Conservation (phyloP, 2,888 invertebrate genomes). For the Smittia aterrima region DNA sequence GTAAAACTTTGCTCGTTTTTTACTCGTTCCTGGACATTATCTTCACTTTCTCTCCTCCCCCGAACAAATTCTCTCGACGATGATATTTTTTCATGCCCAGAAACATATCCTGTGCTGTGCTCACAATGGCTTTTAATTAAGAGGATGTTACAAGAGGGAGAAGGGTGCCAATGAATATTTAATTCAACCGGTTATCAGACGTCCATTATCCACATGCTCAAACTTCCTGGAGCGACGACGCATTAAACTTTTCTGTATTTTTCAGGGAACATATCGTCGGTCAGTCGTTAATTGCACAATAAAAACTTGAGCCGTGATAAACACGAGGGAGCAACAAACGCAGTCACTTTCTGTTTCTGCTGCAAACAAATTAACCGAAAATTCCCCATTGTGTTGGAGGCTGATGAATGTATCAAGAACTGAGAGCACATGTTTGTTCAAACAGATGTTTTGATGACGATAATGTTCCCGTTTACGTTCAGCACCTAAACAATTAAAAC, state of each 20-base stretch:
- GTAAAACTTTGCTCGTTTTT: neutral
- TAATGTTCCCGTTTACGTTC: neutral
- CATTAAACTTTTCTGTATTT: neutral
- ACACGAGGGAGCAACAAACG: neutral
- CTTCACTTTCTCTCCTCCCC: too few species aligned
- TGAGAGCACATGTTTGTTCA: neutral
- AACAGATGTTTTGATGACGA: constrained; percentile 12
- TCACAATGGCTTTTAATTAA: constrained; percentile 35
- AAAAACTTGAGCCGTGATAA: neutral
- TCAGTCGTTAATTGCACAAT: constrained; percentile 35
- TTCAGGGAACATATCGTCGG: neutral
- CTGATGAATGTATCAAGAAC: neutral
- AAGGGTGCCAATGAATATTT: constrained; percentile 37
- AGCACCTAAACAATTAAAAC: neutral
- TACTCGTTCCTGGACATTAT: neutral
- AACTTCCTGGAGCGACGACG: constrained; percentile 14
- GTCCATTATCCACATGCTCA: constrained; percentile 24
- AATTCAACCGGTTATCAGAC: constrained; percentile 36
- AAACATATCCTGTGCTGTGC: neutral
- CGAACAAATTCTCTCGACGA: too few species aligned
- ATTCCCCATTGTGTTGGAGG: neutral
- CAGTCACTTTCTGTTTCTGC: neutral
- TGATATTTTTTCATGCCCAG: neutral
- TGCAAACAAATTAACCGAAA: constrained; percentile 28
- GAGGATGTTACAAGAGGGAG: neutral